Conservation (phyloP, 2,888 invertebrate genomes). For the Leistus spinibarbis region DNA sequence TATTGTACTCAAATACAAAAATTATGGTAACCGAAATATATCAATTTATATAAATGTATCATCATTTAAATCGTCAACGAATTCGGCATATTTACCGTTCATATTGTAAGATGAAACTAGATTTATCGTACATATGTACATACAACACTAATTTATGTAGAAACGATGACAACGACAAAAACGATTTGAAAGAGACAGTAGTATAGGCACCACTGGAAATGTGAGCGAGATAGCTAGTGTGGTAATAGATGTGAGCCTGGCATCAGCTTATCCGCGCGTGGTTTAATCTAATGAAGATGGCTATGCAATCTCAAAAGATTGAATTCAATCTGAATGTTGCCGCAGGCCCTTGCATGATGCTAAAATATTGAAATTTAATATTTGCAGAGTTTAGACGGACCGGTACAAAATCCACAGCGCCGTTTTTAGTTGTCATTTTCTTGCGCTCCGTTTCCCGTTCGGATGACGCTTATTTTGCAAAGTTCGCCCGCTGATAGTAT, state of each 20-base stretch:
- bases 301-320: slow-evolving; percentile 48
- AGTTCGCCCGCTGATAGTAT: slow-evolving; percentile 31
- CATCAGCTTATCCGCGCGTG: slow-evolving; percentile 13
- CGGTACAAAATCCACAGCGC: slow-evolving; percentile 16
- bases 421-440: slow-evolving; percentile 20
- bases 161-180: slow-evolving; percentile 11
- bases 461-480: slow-evolving; percentile 31
- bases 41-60: background rate
- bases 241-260: background rate
- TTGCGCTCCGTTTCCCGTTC: slow-evolving; percentile 1
- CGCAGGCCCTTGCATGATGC: slow-evolving; percentile 16
- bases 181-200: background rate
- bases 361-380: slow-evolving; percentile 38
- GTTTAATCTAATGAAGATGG: slow-evolving; percentile 36
- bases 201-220: background rate
- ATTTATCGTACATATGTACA: too few relatives aligned
- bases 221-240: background rate
- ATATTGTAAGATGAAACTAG: slow-evolving; percentile 11
- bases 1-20: too few relatives aligned
- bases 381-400: slow-evolving; percentile 25
- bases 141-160: slow-evolving; percentile 31
- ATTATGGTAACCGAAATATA: too few relatives aligned
- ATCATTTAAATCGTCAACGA: background rate
- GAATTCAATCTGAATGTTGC: slow-evolving; percentile 47
- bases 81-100: slow-evolving; percentile 21